Percentiles rank a stretch among this genome's conserved stretches.
These are phyloP conservation scores for Apamea anceps DNA, from an alignment of 2,888 invertebrate species.

Conservation along the genomic window DNA sequence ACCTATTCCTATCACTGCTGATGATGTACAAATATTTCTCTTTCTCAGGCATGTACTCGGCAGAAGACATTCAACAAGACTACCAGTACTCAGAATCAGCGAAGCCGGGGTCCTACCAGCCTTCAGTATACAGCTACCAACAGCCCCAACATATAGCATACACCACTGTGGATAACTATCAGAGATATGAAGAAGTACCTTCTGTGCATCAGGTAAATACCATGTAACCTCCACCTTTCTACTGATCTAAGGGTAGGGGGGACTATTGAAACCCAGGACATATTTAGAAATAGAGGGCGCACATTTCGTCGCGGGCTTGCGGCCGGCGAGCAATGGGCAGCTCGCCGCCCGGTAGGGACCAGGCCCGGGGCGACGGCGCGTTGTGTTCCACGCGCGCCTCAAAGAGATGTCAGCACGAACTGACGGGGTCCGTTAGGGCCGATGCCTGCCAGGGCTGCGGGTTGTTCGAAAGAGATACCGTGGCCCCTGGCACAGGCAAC, in stretches of 20 bases:
- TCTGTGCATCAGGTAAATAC: slow-evolving; percentile 74
- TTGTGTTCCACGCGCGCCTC: too few relatives aligned
- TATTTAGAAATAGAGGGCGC: background rate
- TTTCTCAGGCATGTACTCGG: slow-evolving; percentile 85
- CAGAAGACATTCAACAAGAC: slow-evolving; percentile 85
- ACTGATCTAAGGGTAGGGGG: background rate
- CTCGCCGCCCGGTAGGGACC: too few relatives aligned
- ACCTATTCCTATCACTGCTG: too few relatives aligned
- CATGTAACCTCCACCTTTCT: background rate
- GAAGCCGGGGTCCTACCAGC: slow-evolving; percentile 83
- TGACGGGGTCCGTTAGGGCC: too few relatives aligned
- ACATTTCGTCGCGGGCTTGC: too few relatives aligned
- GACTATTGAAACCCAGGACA: background rate
- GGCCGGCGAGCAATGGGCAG: too few relatives aligned
- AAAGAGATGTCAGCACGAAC: too few relatives aligned
- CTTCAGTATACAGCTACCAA: slow-evolving; percentile 79
- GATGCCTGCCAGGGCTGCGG: too few relatives aligned
- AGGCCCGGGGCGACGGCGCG: too few relatives aligned
- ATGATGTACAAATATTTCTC: background rate
- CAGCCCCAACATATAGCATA: slow-evolving; percentile 69
- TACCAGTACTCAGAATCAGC: slow-evolving; percentile 85
- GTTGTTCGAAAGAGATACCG: too few relatives aligned
- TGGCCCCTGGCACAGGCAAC: too few relatives aligned
- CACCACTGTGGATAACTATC: slow-evolving; percentile 74
- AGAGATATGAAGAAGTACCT: slow-evolving; percentile 76